Evolutionary conservation across 2,888 invertebrate species (phyloP), one percentile per base, ranked within the genome.

Genomic region (Exocentrus adspersus): DNA sequence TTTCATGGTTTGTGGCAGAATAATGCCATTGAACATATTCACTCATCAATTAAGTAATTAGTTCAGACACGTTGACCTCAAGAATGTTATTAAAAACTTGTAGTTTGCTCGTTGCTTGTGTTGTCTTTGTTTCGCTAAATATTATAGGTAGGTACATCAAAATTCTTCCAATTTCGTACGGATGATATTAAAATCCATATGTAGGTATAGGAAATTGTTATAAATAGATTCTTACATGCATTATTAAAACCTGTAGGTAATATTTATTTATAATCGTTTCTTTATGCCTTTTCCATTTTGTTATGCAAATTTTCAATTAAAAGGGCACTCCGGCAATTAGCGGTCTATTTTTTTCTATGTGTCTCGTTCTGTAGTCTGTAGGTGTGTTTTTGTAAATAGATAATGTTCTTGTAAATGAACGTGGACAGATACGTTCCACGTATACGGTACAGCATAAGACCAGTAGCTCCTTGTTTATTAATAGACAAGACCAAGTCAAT

Each of bases 401-500:
- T 24, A 24, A 24, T 7, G 24, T 24, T 24, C 7, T 3, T 24
- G 7, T 24, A 24, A 37, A 2, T 7, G 7, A 28, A 2, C 30
- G 30, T 30, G 30, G 30, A 30, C 16, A 17, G 7, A 50, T 6
- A 24, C 28, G 9, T 17, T 20, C 19, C 12, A 14, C 7, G 28
- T 9, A 2, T 48, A 48, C n/a, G 30, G 1, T n/a, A 7, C 20
- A 16, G 51, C 12, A 37, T 32, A 19, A 51, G 32, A 37, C 51
- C 51, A 51, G 51, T 51, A 51, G 51, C 37, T 51, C 14, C 16
- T 24, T 10, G 51, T 51, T 30, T 37, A 51, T 51, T 51, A 51
- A 51, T 51, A 51, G 51, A 37, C 51, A 32, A 51, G 51, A 51
- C 3, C 51, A 51, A 51, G 37, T 51, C 51, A 19, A 37, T 51